Evolutionary conservation across 2,888 invertebrate genomes (phyloP).

Genomic region (Isoperla grammatica): DNA sequence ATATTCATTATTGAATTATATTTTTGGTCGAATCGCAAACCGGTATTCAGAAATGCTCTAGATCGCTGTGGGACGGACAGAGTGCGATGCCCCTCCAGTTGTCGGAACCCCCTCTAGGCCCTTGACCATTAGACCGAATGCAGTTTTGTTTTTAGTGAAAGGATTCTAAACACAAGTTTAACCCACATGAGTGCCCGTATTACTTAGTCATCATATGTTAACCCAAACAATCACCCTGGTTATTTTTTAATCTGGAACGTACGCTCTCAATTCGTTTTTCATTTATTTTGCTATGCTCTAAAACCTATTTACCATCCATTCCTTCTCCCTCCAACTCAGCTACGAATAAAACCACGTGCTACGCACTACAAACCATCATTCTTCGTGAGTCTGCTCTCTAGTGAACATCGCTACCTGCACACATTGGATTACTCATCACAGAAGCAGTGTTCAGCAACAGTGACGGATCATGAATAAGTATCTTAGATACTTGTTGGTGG

Average conservation of each 20-base stretch:
- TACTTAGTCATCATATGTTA: not conserved
- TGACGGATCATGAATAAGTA: too few relatives aligned
- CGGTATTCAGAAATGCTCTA: conserved; percentile 1
- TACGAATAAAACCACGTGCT: conserved; percentile 1
- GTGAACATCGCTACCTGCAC: not conserved
- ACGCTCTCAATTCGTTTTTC: conserved; percentile 16
- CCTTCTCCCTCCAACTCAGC: conserved; percentile 1
- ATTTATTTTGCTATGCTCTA: conserved; percentile 17
- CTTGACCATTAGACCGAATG: too few relatives aligned
- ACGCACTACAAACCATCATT: conserved; percentile 2
- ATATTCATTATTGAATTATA: not conserved
- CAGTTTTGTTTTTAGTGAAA: conserved; percentile 8
- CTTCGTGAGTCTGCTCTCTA: not conserved
- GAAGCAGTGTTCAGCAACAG: too few relatives aligned
- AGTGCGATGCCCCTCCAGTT: not conserved
- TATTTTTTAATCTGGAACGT: conserved; percentile 20
- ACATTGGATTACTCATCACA: too few relatives aligned
- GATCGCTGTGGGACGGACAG: not conserved
- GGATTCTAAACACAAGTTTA: not conserved
- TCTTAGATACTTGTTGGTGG: not conserved
- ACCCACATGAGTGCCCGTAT: not conserved
- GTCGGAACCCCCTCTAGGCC: too few relatives aligned
- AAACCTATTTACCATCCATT: conserved; percentile 14
- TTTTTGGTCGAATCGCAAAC: not conserved
- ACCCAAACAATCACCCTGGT: conserved; percentile 14